These are phyloP conservation scores for Drosophila nigricruria DNA, from an alignment of 2,888 invertebrate genomes.

Conservation along the genomic window DNA sequence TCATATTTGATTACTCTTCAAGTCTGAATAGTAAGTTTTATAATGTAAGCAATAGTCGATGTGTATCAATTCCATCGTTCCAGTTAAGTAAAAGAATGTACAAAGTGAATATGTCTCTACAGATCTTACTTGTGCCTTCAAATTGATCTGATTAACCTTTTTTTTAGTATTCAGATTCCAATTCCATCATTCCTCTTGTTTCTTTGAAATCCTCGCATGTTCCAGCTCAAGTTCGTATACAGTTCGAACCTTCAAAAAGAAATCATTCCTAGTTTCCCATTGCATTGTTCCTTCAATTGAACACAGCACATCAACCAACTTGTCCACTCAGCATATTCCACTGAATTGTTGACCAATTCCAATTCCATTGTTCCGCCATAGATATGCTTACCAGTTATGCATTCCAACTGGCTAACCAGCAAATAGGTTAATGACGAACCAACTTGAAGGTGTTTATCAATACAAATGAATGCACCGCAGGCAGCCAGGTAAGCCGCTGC, in stretches of 20 bases:
- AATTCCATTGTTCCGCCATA: constrained; percentile 15
- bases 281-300: neutral
- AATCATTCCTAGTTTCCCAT: neutral
- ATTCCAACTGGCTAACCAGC: neutral
- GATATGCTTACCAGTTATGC: neutral
- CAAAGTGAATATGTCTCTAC: neutral
- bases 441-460: constrained; percentile 34
- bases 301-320: neutral
- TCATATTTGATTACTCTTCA: too few species aligned
- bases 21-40: neutral
- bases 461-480: constrained; percentile 16
- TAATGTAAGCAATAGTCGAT: too few species aligned
- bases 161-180: neutral
- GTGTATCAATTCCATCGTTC: neutral
- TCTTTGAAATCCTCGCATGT: neutral
- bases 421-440: constrained; percentile 19
- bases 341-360: constrained; percentile 1
- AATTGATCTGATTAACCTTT: neutral
- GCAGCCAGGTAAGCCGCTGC: constrained; percentile 6
- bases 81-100: neutral
- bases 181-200: neutral
- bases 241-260: neutral
- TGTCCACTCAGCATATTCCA: neutral
- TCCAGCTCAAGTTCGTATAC: neutral
- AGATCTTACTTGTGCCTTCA: rapidly evolving